phyloP scores from a whole-genome alignment of 1,140 invertebrate genomes.

The Coptotermes formosanus region DNA sequence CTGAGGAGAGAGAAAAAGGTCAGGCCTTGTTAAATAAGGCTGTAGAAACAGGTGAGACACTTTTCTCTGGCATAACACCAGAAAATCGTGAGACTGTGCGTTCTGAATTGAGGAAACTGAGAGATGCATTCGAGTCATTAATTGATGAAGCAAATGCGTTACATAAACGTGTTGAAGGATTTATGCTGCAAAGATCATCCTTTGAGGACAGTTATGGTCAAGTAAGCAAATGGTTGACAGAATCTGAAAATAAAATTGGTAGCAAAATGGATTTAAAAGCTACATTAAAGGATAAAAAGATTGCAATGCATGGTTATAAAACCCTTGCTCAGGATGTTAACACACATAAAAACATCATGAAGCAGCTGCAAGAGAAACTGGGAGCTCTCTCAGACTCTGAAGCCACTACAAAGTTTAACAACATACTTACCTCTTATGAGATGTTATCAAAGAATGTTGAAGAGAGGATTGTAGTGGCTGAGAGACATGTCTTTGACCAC shows the following conservation, averaged over 20 bases:
- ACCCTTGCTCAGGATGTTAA: conserved; percentile 78
- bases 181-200: conserved; percentile 82
- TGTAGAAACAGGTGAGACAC: conserved; percentile 79
- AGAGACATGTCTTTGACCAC: conserved; percentile 75
- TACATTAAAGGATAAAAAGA: conserved; percentile 81
- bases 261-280: conserved; percentile 67
- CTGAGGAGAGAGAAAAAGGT: conserved; percentile 74
- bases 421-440: conserved; percentile 68
- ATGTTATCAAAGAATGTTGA: conserved; percentile 64
- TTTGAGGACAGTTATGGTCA: conserved; percentile 87
- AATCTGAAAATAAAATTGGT: conserved; percentile 67
- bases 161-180: conserved; percentile 81
- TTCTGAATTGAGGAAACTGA: conserved; percentile 73
- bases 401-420: conserved; percentile 65
- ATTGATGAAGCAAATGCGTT: conserved; percentile 81
- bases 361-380: conserved; percentile 74
- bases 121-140: conserved; percentile 79
- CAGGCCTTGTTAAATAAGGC: conserved; percentile 75
- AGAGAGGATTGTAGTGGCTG: conserved; percentile 63
- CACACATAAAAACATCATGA: conserved; percentile 73
- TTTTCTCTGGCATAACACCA: conserved; percentile 82
- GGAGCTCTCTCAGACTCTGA: conserved; percentile 72
- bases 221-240: conserved; percentile 76
- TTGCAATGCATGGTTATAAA: conserved; percentile 72
- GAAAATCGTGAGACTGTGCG: conserved; percentile 83